These are phyloP conservation scores for Lacerta agilis DNA, from an alignment of 2,797 vertebrate species.

Conservation along the genomic window DNA sequence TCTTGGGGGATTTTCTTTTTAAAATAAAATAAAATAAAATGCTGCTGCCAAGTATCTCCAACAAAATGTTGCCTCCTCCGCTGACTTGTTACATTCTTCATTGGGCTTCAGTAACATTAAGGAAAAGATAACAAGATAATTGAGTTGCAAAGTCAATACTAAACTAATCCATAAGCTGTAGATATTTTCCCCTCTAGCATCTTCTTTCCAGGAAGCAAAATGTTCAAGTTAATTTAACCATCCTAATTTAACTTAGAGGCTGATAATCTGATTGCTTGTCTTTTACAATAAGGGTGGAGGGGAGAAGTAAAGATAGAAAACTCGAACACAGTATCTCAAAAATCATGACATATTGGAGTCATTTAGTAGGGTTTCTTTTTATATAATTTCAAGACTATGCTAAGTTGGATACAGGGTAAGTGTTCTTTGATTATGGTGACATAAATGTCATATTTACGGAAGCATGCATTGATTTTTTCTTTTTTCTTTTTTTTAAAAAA, in stretches of 20 bases:
- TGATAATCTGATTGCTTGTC: constrained; percentile 69
- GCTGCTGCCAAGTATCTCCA: neutral
- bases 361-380: neutral
- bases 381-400: neutral
- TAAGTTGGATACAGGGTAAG: neutral
- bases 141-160: constrained; percentile 64
- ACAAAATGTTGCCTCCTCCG: neutral
- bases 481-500: too few species aligned
- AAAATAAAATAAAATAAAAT: too few species aligned
- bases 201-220: constrained; percentile 64
- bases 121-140: constrained; percentile 47
- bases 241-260: constrained; percentile 55
- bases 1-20: neutral
- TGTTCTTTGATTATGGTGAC: neutral
- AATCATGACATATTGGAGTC: neutral
- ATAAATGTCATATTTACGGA: neutral
- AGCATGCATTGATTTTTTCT: neutral
- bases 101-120: constrained; percentile 34
- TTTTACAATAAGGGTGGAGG: constrained; percentile 39
- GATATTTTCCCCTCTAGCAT: constrained; percentile 50
- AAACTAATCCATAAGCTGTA: constrained; percentile 62
- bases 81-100: neutral
- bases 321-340: constrained; percentile 27
- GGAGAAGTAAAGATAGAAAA: constrained; percentile 44
- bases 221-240: constrained; percentile 62